A percentile compares a stretch with the other conserved stretches of the same genome.
Conservation (phyloP, 1,140 invertebrate genomes). For the Amphibalanus amphitrite region DNA sequence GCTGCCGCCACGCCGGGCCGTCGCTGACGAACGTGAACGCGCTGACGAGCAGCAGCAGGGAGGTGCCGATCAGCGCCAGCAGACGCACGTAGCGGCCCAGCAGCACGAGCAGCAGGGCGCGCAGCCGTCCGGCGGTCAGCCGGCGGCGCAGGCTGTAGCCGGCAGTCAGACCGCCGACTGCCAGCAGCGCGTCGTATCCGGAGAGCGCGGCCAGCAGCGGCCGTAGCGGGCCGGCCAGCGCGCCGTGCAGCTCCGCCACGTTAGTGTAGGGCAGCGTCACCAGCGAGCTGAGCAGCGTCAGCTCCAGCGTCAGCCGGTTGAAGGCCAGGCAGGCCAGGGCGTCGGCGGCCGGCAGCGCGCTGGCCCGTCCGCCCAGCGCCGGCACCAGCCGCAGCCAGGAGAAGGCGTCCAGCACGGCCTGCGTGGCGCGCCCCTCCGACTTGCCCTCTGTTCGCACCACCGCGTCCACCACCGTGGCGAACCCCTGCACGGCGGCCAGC, state of each 20-base stretch:
- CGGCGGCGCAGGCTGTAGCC: background rate
- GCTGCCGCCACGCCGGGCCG: background rate
- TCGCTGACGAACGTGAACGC: background rate
- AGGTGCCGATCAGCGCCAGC: background rate
- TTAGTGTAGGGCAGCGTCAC: background rate
- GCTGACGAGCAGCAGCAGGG: background rate
- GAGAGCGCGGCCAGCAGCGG: background rate
- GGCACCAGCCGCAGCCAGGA: background rate
- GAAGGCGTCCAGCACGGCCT: background rate
- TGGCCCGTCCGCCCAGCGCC: background rate
- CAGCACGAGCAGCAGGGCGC: background rate
- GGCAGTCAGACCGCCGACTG: background rate
- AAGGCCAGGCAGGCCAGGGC: background rate
- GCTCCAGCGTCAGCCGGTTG: background rate
- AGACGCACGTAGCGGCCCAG: background rate
- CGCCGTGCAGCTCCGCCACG: background rate
- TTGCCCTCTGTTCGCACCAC: too few relatives aligned
- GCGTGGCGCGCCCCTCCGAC: too few relatives aligned
- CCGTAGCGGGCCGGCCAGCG: background rate
- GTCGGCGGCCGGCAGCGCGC: background rate
- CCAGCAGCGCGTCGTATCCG: background rate
- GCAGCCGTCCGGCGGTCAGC: background rate
- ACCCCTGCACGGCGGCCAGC: too few relatives aligned
- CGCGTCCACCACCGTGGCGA: too few relatives aligned
- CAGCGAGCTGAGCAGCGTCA: background rate